Base-by-base conservation (phyloP, 1,140 invertebrate genomes). In the Hylaeus volcanicus region DNA sequence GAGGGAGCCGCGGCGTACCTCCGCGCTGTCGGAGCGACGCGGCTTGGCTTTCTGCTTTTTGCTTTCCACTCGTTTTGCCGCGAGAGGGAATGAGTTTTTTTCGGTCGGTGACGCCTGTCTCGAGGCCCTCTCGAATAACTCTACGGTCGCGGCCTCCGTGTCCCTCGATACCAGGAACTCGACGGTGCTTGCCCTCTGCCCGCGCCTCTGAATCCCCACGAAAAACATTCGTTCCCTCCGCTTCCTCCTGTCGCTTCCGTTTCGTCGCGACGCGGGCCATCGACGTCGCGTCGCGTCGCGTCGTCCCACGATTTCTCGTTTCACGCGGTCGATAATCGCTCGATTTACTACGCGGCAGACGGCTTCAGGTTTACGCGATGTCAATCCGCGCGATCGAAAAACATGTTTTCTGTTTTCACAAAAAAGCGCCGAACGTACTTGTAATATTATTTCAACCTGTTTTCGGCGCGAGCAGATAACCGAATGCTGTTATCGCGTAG, bases 261-360 rank as follows among this genome's bases (percentile, higher is more conserved):
- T 68, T 48, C 45, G 45, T 48, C 45, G 45, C 64, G 56, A 37
- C 66, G 68, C 41, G 48, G 60, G 75, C 56, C 4, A 0, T 26
- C 61, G 26, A 26, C 26, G 26, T 58, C 58, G 77, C 85, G 56
- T 69, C 73, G 43, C 37, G 56, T 15, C 37, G 37, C 6, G 4
- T 26, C 26, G 26, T 26, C 26, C 26, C 53, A 6, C 4, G 3
- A 26, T 26, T 26, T 26, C 51, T 78, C 66, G 12, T 5, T 41
- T 48, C 48, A 4, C 39, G 55, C 26, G 26, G 26, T 26, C 26
- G 26, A 26, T 26, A 26, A 26, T 26, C 26, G 26, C 26, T 26
- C 26, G 26, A 26, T 26, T 26, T 26, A 26, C 26, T 26, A 26
- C 26, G 26, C 26, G 26, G 26, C 26, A 26, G 26, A 26, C 26